A percentile compares a stretch with the other conserved stretches of the same genome.
Evolutionary conservation across 2,797 vertebrate genomes (phyloP).

Genomic region (Cheirogaleus major): DNA sequence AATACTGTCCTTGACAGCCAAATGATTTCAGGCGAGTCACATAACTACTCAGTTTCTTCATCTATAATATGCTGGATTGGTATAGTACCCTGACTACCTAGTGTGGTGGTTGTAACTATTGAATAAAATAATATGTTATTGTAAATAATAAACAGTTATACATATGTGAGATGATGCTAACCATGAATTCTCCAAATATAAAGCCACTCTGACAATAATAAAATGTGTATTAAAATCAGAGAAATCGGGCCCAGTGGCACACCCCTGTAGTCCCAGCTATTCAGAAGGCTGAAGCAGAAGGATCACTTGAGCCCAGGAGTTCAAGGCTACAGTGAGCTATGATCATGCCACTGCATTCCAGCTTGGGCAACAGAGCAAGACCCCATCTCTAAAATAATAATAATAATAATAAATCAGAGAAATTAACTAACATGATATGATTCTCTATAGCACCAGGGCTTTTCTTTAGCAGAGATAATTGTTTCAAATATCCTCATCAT

Average conservation of each 20-base stretch:
- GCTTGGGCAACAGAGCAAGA: neutral
- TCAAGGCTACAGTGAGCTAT: neutral
- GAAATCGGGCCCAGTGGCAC: neutral
- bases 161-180: neutral
- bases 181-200: conserved; percentile 3
- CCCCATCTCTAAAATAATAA: neutral
- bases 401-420: conserved; percentile 3
- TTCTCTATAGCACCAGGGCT: neutral
- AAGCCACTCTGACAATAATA: neutral
- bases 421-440: neutral
- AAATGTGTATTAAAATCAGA: conserved; percentile 42
- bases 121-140: conserved; percentile 23
- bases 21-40: conserved; percentile 7
- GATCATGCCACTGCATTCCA: neutral
- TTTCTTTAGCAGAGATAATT: neutral
- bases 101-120: conserved; percentile 6
- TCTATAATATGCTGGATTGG: neutral
- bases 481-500: neutral
- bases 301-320: neutral
- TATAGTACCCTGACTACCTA: neutral
- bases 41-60: conserved; percentile 26
- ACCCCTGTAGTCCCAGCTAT: neutral
- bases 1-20: neutral
- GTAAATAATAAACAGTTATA: neutral
- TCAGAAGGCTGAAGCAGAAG: neutral